phyloP scores from a whole-genome alignment of 2,888 invertebrate genomes.

The Branchellion lobata region DNA sequence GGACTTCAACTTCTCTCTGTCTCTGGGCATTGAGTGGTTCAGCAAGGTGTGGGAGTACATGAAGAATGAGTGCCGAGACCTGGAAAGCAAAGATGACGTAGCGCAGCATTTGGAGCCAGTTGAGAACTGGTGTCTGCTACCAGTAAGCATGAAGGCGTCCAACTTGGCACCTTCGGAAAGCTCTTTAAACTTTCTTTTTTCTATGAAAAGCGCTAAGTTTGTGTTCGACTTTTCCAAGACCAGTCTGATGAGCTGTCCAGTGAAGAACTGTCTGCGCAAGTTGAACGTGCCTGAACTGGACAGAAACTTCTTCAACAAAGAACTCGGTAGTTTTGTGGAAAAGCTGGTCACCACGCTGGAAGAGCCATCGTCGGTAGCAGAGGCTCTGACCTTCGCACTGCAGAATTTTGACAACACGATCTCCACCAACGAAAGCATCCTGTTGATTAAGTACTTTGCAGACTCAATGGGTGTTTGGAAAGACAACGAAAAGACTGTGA shows the following conservation, averaged over 20 bases:
- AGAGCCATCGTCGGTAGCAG: conserved; percentile 48
- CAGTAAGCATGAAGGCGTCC: conserved; percentile 33
- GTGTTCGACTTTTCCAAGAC: conserved; percentile 51
- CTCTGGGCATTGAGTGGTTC: conserved; percentile 48
- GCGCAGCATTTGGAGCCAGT: conserved; percentile 47
- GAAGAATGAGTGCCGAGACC: conserved; percentile 42
- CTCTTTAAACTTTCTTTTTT: not conserved
- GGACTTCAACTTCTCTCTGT: conserved; percentile 24
- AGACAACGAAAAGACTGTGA: conserved; percentile 33
- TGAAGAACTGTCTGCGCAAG: conserved; percentile 50
- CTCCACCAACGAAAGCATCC: conserved; percentile 47
- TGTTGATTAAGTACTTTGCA: conserved; percentile 52
- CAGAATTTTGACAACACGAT: conserved; percentile 25
- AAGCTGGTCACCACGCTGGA: conserved; percentile 50
- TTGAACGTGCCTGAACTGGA: conserved; percentile 51
- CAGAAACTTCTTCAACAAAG: conserved; percentile 48
- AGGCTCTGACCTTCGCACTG: conserved; percentile 41
- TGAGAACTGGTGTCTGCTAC: conserved; percentile 51
- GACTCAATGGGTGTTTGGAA: conserved; percentile 50
- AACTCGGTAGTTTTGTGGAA: conserved; percentile 41
- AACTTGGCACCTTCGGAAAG: not conserved
- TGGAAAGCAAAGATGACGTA: conserved; percentile 30
- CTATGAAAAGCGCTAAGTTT: conserved; percentile 41
- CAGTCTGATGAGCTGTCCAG: conserved; percentile 49
- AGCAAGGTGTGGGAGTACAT: conserved; percentile 50